Evolutionary conservation across 2,888 invertebrate species (phyloP), one percentile per base, ranked within the genome.

Genomic region (Dynastes tityus): DNA sequence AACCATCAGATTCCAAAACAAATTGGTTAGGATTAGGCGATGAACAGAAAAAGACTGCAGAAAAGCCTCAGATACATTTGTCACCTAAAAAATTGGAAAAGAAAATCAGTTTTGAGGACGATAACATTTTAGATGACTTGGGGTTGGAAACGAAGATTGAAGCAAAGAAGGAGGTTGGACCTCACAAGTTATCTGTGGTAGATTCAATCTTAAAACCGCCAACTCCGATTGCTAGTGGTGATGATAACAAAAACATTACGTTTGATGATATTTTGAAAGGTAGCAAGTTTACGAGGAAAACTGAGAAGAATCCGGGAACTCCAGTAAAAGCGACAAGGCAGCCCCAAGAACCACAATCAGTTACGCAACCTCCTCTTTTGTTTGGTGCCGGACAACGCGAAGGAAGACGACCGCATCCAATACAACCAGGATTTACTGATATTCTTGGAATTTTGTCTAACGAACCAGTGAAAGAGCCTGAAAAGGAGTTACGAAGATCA

Each of bases 361-460:
- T n/a, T 22, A n/a, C 55, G 8, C 55, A 58, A 58, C 5, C 22
- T 8, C 55, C 55, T 22, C 16, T 58, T 55, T 61, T 45, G 5
- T 45, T 37, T 2, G 22, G 58, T 61, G 80, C 82, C 27, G 70
- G 71, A 13, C 80, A 85, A n/a, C 81, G 85, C 81, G 87, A 85
- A 81, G 84, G 85, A 40, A 83, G 88, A 77, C 84, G 88, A 78
- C 78, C 27, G 51, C 76, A 78, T 61, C 81, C 73, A 73, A 82
- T 70, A 80, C 77, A 76, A 16, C 82, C 84, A n/a, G 86, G 90
- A 80, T 84, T 91, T 67, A 90, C 91, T 73, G 92, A 92, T 85
- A 91, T 92, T 80, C 87, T 92, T 78, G 92, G 92, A 29, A 88
- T 89, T 6, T 86, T 91, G 51, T 85, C 89, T 2, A 84, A 84